Percentiles rank a stretch among this genome's conserved stretches.
These are phyloP conservation scores for Macrosiphum euphorbiae DNA, from an alignment of 2,888 invertebrate genomes.

Conservation along the genomic window DNA sequence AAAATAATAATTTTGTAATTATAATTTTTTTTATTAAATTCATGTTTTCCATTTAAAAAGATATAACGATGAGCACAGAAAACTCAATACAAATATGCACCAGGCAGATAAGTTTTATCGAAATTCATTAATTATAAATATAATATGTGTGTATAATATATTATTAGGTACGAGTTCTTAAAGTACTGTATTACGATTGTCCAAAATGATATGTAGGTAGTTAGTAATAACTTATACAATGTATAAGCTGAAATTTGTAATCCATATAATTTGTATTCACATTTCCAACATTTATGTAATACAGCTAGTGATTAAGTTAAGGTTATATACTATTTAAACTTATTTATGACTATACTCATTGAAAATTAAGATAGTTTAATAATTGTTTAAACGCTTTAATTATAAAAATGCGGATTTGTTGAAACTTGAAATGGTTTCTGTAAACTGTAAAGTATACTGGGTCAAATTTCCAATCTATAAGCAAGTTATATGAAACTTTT, in stretches of 20 bases:
- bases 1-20: neutral
- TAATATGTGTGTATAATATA: neutral
- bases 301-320: neutral
- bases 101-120: neutral
- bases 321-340: neutral
- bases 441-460: neutral
- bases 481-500: neutral
- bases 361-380: neutral
- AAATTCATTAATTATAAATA: neutral
- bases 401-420: neutral
- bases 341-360: neutral
- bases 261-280: neutral
- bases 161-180: neutral
- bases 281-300: neutral
- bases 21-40: neutral
- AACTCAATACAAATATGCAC: neutral
- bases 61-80: neutral
- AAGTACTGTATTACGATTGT: neutral
- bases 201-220: constrained; percentile 17
- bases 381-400: neutral
- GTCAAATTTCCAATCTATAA: constrained; percentile 2
- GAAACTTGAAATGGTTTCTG: neutral
- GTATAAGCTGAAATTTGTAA: neutral
- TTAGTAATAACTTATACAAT: neutral
- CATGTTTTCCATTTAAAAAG: neutral